Evolutionary conservation across 2,888 invertebrate species (phyloP).

Genomic region (Gortyna flavago): DNA sequence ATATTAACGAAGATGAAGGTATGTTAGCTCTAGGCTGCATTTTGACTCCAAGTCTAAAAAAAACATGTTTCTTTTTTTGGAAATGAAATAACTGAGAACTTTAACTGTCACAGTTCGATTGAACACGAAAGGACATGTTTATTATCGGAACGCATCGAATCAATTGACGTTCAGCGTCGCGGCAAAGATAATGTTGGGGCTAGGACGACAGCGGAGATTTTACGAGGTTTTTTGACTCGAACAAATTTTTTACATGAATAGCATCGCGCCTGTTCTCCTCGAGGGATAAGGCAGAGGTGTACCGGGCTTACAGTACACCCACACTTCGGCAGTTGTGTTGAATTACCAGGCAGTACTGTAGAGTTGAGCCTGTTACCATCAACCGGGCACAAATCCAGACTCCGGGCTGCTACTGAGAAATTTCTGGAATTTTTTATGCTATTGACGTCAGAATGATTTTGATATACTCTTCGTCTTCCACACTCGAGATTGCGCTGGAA

Average conservation of each 20-base stretch:
- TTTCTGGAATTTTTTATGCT: background rate
- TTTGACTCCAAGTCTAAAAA: background rate
- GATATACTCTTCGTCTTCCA: background rate
- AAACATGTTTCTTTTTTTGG: background rate
- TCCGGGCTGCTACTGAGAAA: background rate
- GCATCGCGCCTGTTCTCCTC: background rate
- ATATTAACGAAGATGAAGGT: background rate
- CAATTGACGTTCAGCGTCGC: slow-evolving; percentile 61
- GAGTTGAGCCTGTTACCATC: background rate
- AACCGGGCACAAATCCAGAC: background rate
- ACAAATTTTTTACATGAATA: background rate
- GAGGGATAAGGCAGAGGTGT: background rate
- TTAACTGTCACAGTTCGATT: slow-evolving; percentile 72
- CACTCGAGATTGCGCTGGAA: too few species aligned
- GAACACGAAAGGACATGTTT: slow-evolving; percentile 71
- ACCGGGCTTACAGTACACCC: background rate
- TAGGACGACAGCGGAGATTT: slow-evolving; percentile 21
- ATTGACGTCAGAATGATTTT: background rate
- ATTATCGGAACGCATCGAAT: slow-evolving; percentile 69
- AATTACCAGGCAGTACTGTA: background rate
- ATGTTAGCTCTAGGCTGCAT: too few species aligned
- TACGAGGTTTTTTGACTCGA: background rate
- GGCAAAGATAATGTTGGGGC: slow-evolving; percentile 57
- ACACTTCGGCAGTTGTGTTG: background rate
- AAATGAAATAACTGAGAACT: slow-evolving; percentile 54